Conservation (phyloP, 2,888 invertebrate species). For the Tachina fera region DNA sequence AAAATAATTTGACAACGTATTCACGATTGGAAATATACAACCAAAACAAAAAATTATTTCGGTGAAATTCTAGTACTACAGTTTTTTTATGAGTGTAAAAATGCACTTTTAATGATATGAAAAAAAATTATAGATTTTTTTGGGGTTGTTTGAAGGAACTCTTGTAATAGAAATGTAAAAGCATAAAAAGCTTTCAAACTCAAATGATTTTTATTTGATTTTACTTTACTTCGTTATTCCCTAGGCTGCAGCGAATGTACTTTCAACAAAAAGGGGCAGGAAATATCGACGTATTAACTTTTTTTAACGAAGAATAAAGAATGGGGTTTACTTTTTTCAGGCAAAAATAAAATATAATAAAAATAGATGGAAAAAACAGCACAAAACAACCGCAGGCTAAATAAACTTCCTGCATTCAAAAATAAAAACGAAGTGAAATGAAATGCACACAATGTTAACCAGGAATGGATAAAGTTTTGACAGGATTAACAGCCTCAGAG, state of each 20-base stretch:
- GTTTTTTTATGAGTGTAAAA: slow-evolving; percentile 22
- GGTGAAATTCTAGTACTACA: not conserved
- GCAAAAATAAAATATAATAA: slow-evolving; percentile 7
- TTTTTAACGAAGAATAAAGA: slow-evolving; percentile 61
- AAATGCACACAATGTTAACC: slow-evolving; percentile 64
- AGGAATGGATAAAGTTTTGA: slow-evolving; percentile 68
- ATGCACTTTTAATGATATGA: slow-evolving; percentile 42
- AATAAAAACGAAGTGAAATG: slow-evolving; percentile 59
- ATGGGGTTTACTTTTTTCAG: slow-evolving; percentile 46
- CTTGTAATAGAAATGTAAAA: slow-evolving; percentile 27
- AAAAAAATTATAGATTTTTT: slow-evolving; percentile 16
- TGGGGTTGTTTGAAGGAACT: slow-evolving; percentile 39
- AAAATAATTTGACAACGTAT: no score
- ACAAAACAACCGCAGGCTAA: slow-evolving; percentile 67
- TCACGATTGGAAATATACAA: not conserved
- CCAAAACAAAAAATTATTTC: not conserved
- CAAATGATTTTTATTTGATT: slow-evolving; percentile 46
- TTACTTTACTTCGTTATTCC: slow-evolving; percentile 34
- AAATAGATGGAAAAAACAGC: slow-evolving; percentile 22
- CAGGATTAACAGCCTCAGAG: slow-evolving; percentile 66
- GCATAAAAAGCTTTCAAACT: slow-evolving; percentile 55
- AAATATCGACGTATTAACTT: slow-evolving; percentile 56
- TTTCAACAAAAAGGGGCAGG: slow-evolving; percentile 53
- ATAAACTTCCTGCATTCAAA: slow-evolving; percentile 67
- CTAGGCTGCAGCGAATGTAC: slow-evolving; percentile 26